Evolutionary conservation across 2,113 vertebrate species (phyloP).

Genomic region (Menura novaehollandiae): DNA sequence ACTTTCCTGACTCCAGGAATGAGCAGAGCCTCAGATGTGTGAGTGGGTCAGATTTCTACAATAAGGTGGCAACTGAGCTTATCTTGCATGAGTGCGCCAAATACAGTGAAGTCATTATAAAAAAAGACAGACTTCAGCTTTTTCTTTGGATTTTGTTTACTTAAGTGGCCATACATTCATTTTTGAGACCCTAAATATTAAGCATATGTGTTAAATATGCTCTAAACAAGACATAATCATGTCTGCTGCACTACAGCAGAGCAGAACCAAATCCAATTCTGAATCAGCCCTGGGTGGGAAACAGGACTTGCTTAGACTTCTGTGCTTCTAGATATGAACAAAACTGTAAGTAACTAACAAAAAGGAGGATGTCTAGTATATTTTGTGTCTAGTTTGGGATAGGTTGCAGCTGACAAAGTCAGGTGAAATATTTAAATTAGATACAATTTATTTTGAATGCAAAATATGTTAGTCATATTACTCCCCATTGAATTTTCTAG

Average conservation of each 20-base stretch:
- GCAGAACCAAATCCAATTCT: background rate
- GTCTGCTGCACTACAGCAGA: background rate
- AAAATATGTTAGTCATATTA: background rate
- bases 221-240: background rate
- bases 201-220: background rate
- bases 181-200: background rate
- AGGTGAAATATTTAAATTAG: background rate
- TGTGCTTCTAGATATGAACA: background rate
- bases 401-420: background rate
- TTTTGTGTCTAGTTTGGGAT: background rate
- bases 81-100: background rate
- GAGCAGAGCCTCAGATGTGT: background rate
- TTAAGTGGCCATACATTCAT: background rate
- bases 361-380: background rate
- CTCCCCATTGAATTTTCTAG: background rate
- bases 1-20: background rate
- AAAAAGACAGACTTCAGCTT: background rate
- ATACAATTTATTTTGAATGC: background rate
- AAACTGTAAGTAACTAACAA: background rate
- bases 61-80: background rate
- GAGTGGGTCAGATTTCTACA: background rate
- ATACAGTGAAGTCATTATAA: background rate
- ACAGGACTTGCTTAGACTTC: background rate
- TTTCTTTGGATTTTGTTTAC: background rate
- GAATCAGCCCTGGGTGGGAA: background rate